These are phyloP conservation scores for Semaprochilodus insignis DNA, from an alignment of 2,797 vertebrate species.

Conservation along the genomic window DNA sequence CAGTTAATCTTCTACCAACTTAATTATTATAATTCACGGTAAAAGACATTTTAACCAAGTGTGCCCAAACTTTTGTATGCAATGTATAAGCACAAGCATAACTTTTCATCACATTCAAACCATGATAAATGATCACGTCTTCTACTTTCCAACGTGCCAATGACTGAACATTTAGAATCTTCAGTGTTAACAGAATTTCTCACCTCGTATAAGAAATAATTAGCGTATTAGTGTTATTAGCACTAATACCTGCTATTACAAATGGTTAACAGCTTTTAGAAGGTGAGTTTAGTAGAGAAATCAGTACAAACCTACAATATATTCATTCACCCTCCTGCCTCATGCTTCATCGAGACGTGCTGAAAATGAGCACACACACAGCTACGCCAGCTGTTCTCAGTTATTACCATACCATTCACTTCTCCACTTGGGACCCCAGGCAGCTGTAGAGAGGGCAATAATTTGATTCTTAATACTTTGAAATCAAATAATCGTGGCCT, in stretches of 20 bases:
- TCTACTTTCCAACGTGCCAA: no score
- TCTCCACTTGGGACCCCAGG: slow-evolving; percentile 29
- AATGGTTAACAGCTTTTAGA: background rate
- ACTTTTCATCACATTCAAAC: no score
- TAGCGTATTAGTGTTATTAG: background rate
- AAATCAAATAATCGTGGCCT: slow-evolving; percentile 57
- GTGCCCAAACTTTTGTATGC: no score
- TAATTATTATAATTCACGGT: no score
- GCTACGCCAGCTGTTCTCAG: slow-evolving; percentile 33
- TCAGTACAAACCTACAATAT: background rate
- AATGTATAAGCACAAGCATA: no score
- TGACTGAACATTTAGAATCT: no score
- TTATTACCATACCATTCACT: slow-evolving; percentile 43
- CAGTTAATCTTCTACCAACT: no score
- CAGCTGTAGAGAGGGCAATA: slow-evolving; percentile 38
- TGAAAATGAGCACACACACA: background rate
- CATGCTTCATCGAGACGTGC: background rate
- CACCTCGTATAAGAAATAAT: background rate
- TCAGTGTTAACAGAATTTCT: no score
- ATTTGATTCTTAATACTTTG: slow-evolving; percentile 54
- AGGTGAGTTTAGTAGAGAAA: background rate
- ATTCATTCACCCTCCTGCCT: background rate
- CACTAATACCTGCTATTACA: background rate
- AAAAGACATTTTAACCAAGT: no score
- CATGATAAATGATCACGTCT: no score